Percentiles rank a stretch among this genome's conserved stretches.
These are phyloP conservation scores for Pungitius pungitius DNA, from an alignment of 2,113 vertebrate species.

Conservation along the genomic window DNA sequence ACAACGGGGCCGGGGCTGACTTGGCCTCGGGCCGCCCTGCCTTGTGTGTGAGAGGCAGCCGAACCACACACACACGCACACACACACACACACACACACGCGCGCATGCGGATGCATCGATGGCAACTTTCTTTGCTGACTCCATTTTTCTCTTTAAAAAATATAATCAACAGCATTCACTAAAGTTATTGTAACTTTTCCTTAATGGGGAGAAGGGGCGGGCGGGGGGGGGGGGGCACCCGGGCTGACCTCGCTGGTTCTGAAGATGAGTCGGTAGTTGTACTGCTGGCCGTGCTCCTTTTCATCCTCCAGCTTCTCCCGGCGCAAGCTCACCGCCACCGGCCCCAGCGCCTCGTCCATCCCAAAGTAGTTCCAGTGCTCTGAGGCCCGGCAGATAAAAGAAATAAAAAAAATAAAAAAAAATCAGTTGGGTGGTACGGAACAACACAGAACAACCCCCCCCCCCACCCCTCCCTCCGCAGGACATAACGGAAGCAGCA, in stretches of 20 bases:
- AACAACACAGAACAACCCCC: too few species aligned
- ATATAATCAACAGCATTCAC: neutral
- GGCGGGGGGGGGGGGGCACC: neutral
- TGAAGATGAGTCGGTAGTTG: conserved; percentile 94
- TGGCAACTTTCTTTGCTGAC: neutral
- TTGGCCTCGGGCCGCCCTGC: conserved; percentile 37
- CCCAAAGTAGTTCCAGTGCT: conserved; percentile 98
- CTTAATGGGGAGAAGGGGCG: neutral
- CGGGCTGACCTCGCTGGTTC: conserved; percentile 93
- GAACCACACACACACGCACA: conserved; percentile 16
- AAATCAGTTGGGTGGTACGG: neutral
- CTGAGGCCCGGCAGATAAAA: conserved; percentile 66
- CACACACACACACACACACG: too few species aligned
- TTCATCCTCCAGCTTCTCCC: conserved; percentile 93
- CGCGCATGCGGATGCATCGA: neutral
- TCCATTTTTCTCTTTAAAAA: neutral
- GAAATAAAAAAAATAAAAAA: neutral
- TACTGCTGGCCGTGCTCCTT: conserved; percentile 94
- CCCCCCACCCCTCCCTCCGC: too few species aligned
- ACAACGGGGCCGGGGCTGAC: conserved; percentile 16
- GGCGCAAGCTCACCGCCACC: conserved; percentile 92
- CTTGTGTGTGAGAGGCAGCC: conserved; percentile 4
- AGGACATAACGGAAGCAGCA: conserved; percentile 5
- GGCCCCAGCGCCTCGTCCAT: conserved; percentile 92
- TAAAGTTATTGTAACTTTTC: neutral